Conservation (phyloP, 2,113 vertebrate species). For the Gallinago jamesoni region DNA sequence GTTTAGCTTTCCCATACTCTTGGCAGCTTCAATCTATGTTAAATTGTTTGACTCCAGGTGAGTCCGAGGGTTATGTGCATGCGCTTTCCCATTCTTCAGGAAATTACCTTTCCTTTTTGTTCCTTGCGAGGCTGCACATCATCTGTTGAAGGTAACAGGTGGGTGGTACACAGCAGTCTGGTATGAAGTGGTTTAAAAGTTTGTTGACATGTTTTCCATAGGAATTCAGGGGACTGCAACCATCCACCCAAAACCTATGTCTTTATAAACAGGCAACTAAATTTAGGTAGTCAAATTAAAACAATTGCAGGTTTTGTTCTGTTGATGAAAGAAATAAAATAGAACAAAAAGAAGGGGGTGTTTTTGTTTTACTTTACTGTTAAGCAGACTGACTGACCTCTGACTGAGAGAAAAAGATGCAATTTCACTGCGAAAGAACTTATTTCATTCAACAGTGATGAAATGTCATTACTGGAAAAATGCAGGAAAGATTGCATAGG, state of each 20-base stretch:
- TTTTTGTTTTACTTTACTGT: not conserved
- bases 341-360: not conserved
- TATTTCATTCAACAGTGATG: constrained; percentile 31
- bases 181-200: not conserved
- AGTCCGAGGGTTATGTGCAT: not conserved
- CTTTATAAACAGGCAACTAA: not conserved
- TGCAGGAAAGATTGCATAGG: not conserved
- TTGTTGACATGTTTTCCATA: not conserved
- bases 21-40: not conserved
- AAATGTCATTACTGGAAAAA: constrained; percentile 47
- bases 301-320: not conserved
- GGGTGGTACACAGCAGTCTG: not conserved
- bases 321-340: not conserved
- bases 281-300: not conserved
- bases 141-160: not conserved
- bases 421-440: constrained; percentile 7
- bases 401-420: not conserved
- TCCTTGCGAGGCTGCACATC: not conserved
- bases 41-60: not conserved
- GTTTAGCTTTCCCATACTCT: not conserved
- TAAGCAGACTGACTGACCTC: not conserved
- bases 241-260: not conserved
- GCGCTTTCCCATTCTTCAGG: not conserved
- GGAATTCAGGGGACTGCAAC: not conserved
- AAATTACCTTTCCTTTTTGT: not conserved